Percentiles rank a stretch among this genome's conserved stretches.
phyloP scores from a whole-genome alignment of 2,888 invertebrate genomes.

The Dioctria linearis region DNA sequence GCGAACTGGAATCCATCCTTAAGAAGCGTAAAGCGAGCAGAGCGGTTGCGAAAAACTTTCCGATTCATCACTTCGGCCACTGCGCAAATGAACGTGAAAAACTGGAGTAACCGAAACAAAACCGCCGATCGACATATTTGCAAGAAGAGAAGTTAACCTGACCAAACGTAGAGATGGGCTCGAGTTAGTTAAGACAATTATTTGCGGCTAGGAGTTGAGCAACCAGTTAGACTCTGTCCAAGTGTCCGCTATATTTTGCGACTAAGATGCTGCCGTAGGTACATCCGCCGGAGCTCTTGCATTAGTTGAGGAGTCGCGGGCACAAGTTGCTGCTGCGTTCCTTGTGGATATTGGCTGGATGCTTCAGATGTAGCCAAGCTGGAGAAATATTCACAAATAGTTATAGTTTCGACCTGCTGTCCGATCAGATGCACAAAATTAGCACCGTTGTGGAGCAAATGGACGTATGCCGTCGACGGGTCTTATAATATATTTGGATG shows the following conservation, averaged over 20 bases:
- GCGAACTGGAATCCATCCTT: constrained; percentile 52
- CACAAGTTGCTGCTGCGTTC: constrained; percentile 1
- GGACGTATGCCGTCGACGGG: neutral
- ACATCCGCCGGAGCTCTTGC: constrained; percentile 24
- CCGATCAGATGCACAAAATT: constrained; percentile 46
- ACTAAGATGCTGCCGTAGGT: constrained; percentile 14
- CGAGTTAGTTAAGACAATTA: constrained; percentile 50
- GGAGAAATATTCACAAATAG: constrained; percentile 1
- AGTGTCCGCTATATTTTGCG: constrained; percentile 25
- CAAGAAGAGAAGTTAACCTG: constrained; percentile 47
- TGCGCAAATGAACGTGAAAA: constrained; percentile 35
- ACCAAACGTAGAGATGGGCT: constrained; percentile 47
- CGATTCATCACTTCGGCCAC: constrained; percentile 45
- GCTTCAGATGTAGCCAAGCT: neutral
- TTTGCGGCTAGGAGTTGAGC: constrained; percentile 38
- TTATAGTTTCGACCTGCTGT: constrained; percentile 19
- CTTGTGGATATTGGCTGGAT: constrained; percentile 2
- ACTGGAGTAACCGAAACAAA: constrained; percentile 49
- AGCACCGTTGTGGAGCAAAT: constrained; percentile 35
- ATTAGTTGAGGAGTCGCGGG: constrained; percentile 2
- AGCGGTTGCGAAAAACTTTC: constrained; percentile 45
- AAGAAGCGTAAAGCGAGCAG: constrained; percentile 31
- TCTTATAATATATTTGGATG: constrained; percentile 8
- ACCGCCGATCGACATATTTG: constrained; percentile 46
- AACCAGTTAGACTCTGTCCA: constrained; percentile 38